These are phyloP conservation scores for Meliscaeva auricollis DNA, from an alignment of 2,888 invertebrate species.

Conservation along the genomic window DNA sequence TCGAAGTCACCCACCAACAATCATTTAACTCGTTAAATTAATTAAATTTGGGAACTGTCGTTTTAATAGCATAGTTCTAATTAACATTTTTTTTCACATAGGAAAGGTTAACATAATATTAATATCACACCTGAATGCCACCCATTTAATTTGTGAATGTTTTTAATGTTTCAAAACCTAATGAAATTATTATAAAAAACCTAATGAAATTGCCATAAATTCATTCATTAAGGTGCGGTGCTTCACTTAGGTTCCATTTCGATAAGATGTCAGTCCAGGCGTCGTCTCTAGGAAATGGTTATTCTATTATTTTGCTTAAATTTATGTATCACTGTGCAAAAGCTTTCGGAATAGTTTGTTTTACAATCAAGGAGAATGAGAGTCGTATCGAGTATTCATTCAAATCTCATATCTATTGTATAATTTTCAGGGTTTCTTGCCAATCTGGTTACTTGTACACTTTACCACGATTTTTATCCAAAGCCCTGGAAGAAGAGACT, in stretches of 20 bases:
- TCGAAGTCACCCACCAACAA: too few species aligned
- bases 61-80: too few species aligned
- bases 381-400: not conserved
- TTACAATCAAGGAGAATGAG: slow-evolving; percentile 9
- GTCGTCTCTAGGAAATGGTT: slow-evolving; percentile 3
- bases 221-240: not conserved
- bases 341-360: slow-evolving; percentile 53
- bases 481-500: not conserved
- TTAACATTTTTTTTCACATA: too few species aligned
- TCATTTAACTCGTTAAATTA: too few species aligned
- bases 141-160: too few species aligned
- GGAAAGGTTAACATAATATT: too few species aligned
- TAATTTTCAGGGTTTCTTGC: slow-evolving; percentile 9
- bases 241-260: not conserved
- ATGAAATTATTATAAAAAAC: too few species aligned
- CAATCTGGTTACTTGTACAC: slow-evolving; percentile 1
- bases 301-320: slow-evolving; percentile 23
- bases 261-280: slow-evolving; percentile 43
- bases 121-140: too few species aligned
- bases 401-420: slow-evolving; percentile 20
- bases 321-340: slow-evolving; percentile 57
- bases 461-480: not conserved
- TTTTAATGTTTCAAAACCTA: too few species aligned
- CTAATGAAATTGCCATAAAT: not conserved
- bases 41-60: too few species aligned